phyloP scores from a whole-genome alignment of 2,888 invertebrate genomes.

The Trissolcus brochymenae region DNA sequence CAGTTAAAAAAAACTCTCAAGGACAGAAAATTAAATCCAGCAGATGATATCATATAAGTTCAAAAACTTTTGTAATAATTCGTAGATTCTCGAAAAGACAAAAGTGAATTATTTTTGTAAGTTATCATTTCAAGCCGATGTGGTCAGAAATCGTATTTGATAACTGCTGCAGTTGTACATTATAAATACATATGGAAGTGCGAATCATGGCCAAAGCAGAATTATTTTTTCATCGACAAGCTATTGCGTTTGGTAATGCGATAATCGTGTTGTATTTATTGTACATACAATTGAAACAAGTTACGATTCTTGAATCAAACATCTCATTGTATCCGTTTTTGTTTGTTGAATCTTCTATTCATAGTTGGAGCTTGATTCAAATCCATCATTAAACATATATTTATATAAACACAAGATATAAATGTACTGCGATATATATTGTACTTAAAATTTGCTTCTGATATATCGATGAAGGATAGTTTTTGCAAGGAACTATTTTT shows the following conservation, averaged over 20 bases:
- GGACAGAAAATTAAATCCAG: slow-evolving; percentile 19
- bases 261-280: slow-evolving; percentile 68
- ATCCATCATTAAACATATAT: slow-evolving; percentile 1
- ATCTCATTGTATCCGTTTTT: slow-evolving; percentile 21
- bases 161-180: neutral
- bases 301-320: slow-evolving; percentile 11
- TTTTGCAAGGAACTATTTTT: slow-evolving; percentile 37
- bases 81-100: too few species aligned
- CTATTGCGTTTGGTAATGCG: slow-evolving; percentile 45
- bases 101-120: too few species aligned
- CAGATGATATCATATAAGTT: slow-evolving; percentile 8
- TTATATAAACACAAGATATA: slow-evolving; percentile 1
- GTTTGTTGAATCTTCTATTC: neutral
- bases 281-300: slow-evolving; percentile 65
- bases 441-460: slow-evolving; percentile 49
- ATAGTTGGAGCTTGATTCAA: slow-evolving; percentile 9
- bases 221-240: slow-evolving; percentile 75
- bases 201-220: slow-evolving; percentile 72
- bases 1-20: neutral
- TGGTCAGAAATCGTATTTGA: neutral
- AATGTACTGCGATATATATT: slow-evolving; percentile 30
- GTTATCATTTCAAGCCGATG: too few species aligned
- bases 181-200: slow-evolving; percentile 22
- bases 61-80: neutral
- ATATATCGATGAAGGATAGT: slow-evolving; percentile 18